Evolutionary conservation across 1,140 invertebrate genomes (phyloP).

Genomic region (Potamilus streckersoni): DNA sequence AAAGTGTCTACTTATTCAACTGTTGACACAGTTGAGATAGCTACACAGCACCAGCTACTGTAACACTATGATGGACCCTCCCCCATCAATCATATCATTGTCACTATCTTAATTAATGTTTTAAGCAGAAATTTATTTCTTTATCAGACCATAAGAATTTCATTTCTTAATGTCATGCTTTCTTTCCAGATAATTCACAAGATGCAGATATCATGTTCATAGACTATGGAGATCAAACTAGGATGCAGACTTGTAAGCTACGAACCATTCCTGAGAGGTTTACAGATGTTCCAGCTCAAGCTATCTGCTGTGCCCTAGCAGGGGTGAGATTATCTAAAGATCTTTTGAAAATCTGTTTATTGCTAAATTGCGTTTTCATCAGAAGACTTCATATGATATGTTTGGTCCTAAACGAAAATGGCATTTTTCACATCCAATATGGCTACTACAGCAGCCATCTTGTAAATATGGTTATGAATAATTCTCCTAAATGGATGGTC

Average conservation of each 20-base stretch:
- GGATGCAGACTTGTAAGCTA: slow-evolving; percentile 6
- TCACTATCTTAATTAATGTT: neutral
- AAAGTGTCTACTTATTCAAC: no score
- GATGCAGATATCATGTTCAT: slow-evolving; percentile 35
- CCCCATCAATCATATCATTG: neutral
- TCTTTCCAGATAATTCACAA: neutral
- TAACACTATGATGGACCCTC: neutral
- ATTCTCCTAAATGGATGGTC: no score
- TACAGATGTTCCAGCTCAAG: slow-evolving; percentile 25
- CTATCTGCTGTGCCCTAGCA: slow-evolving; percentile 35
- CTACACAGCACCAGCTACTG: neutral
- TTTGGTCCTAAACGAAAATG: no score
- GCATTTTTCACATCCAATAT: no score
- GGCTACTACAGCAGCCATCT: no score
- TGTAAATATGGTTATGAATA: no score
- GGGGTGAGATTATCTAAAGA: slow-evolving; percentile 9
- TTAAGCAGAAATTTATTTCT: neutral
- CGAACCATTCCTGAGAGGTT: slow-evolving; percentile 24
- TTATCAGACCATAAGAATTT: neutral
- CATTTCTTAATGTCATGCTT: neutral
- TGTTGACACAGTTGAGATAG: no score
- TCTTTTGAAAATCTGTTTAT: no score
- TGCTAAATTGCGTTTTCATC: no score
- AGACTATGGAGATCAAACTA: slow-evolving; percentile 36
- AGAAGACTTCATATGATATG: no score